These are phyloP conservation scores for Steinernema feltiae DNA, from an alignment of 1,140 invertebrate species.

Conservation along the genomic window DNA sequence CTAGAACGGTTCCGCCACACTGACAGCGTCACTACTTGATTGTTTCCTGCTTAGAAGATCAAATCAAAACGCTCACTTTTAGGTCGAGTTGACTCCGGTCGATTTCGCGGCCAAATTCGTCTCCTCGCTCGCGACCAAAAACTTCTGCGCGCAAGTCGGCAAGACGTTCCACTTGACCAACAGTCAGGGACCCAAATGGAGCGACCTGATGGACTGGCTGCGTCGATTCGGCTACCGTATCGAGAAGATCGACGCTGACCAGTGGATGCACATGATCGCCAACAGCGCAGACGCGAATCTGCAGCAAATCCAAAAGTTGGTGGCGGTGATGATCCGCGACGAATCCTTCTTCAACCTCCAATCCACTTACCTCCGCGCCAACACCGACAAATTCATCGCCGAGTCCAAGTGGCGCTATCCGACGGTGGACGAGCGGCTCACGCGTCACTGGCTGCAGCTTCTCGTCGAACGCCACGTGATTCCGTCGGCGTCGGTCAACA, in stretches of 20 bases:
- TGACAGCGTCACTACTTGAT: too few species aligned
- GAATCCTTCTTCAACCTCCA: slow-evolving; percentile 39
- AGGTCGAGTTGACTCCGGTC: slow-evolving; percentile 63
- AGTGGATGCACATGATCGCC: slow-evolving; percentile 38
- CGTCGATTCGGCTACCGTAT: slow-evolving; percentile 37
- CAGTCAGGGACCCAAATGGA: slow-evolving; percentile 37
- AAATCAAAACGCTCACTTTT: not conserved
- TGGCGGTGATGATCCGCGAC: slow-evolving; percentile 46
- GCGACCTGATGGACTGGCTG: slow-evolving; percentile 46
- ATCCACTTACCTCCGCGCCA: slow-evolving; percentile 39
- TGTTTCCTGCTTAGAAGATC: not conserved
- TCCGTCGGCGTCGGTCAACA: not conserved
- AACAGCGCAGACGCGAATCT: slow-evolving; percentile 33
- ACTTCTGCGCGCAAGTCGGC: slow-evolving; percentile 58
- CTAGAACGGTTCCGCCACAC: too few species aligned
- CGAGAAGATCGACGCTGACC: slow-evolving; percentile 28
- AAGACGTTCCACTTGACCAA: slow-evolving; percentile 62
- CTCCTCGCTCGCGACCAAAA: slow-evolving; percentile 52
- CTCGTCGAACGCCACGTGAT: slow-evolving; percentile 38
- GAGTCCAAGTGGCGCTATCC: slow-evolving; percentile 38
- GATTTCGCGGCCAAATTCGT: slow-evolving; percentile 62
- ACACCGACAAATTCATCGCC: slow-evolving; percentile 45
- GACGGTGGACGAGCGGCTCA: slow-evolving; percentile 36
- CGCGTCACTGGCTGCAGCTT: slow-evolving; percentile 39
- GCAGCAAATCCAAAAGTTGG: slow-evolving; percentile 47